Evolutionary conservation across 2,113 vertebrate species (phyloP).

Genomic region (cat (Felis catus)): DNA sequence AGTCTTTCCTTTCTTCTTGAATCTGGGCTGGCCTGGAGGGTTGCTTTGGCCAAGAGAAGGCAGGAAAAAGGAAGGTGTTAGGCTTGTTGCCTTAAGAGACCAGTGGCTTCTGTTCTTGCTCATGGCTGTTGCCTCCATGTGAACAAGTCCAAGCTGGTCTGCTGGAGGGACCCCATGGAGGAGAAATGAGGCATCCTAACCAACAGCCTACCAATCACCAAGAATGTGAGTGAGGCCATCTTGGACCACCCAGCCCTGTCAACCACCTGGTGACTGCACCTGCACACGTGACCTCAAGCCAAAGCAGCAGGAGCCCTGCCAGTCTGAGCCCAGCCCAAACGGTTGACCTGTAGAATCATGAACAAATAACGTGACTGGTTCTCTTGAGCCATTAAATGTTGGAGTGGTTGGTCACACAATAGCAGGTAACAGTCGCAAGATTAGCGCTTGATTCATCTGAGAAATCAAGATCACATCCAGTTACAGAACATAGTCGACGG

Average conservation of each 20-base stretch:
- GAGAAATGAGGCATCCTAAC: not conserved
- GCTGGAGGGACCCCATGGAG: not conserved
- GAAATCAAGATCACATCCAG: slow-evolving; percentile 25
- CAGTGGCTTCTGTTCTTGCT: not conserved
- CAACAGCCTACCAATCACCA: not conserved
- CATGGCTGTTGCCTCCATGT: not conserved
- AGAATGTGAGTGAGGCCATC: not conserved
- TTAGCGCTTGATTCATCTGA: not conserved
- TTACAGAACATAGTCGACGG: not conserved
- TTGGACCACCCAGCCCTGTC: not conserved
- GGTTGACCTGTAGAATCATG: not conserved
- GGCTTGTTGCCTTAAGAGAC: not conserved
- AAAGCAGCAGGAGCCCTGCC: not conserved
- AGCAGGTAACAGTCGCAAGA: not conserved
- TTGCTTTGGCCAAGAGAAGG: not conserved
- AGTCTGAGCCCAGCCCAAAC: not conserved
- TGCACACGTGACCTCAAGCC: not conserved
- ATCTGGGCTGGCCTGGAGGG: not conserved
- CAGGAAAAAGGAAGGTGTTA: not conserved
- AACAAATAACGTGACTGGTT: not conserved
- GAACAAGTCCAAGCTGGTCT: not conserved
- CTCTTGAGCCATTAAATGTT: not conserved
- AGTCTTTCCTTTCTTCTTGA: not conserved
- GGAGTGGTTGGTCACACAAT: not conserved
- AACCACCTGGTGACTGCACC: not conserved